Percentiles rank a stretch among this genome's conserved stretches.
These are phyloP conservation scores for Synanthedon tipuliformis DNA, from an alignment of 2,888 invertebrate genomes.

Conservation along the genomic window DNA sequence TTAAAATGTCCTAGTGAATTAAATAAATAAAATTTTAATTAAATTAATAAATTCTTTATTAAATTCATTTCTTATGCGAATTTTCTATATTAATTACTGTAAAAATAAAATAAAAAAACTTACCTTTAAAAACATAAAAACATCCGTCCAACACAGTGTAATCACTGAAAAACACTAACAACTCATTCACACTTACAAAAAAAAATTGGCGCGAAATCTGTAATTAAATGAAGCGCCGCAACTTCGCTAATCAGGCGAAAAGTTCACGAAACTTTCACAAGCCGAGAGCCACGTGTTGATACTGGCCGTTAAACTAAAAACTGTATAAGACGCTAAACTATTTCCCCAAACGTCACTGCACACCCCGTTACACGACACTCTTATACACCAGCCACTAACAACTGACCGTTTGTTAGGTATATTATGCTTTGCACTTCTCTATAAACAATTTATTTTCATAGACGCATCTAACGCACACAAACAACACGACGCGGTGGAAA, in stretches of 20 bases:
- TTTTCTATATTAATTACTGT: too few relatives aligned
- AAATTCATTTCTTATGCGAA: too few relatives aligned
- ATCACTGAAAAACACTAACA: conserved; percentile 12
- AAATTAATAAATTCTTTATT: too few relatives aligned
- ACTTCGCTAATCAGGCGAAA: conserved; percentile 38
- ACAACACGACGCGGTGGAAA: conserved; percentile 3
- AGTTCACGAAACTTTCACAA: conserved; percentile 31
- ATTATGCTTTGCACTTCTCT: conserved; percentile 42
- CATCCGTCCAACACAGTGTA: too few relatives aligned
- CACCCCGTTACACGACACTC: conserved; percentile 38
- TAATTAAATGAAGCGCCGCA: conserved; percentile 15
- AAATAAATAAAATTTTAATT: too few relatives aligned
- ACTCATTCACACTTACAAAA: conserved; percentile 29
- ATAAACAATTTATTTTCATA: conserved; percentile 61
- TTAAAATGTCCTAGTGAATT: too few relatives aligned
- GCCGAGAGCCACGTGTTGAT: conserved; percentile 44
- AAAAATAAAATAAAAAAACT: too few relatives aligned
- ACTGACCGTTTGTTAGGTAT: conserved; percentile 55
- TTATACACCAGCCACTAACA: conserved; percentile 52
- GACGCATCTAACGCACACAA: conserved; percentile 28
- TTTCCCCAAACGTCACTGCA: conserved; percentile 29
- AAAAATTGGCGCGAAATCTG: conserved; percentile 20
- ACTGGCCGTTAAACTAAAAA: conserved; percentile 13
- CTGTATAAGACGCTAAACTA: conserved; percentile 24
- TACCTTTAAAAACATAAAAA: too few relatives aligned